Percentiles rank a stretch among this genome's conserved stretches.
These are phyloP conservation scores for Dicrostonyx torquatus DNA, from an alignment of 2,797 vertebrate genomes.

Conservation along the genomic window DNA sequence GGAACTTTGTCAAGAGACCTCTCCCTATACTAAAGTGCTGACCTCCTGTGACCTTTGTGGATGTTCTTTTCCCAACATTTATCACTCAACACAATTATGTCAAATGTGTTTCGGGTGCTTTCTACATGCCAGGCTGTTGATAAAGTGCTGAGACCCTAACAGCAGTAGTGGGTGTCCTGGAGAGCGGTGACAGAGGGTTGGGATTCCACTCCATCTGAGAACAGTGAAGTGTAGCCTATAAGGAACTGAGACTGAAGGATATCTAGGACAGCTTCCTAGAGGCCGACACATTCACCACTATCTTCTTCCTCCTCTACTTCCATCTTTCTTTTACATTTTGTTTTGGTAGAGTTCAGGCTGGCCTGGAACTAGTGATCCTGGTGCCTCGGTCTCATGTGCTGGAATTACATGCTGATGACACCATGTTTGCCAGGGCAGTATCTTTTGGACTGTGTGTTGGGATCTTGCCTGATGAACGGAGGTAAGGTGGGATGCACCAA, in stretches of 20 bases:
- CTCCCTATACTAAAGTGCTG: not conserved
- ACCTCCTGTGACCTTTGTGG: not conserved
- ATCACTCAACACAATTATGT: slow-evolving; percentile 37
- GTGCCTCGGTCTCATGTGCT: too few species aligned
- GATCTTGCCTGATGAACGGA: not conserved
- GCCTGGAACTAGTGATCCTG: not conserved
- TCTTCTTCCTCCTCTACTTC: too few species aligned
- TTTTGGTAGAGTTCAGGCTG: too few species aligned
- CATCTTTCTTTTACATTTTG: not conserved
- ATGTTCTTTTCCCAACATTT: slow-evolving; percentile 35
- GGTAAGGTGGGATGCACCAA: not conserved
- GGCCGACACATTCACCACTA: not conserved
- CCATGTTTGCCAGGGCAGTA: not conserved
- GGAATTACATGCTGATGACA: not conserved
- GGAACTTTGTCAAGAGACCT: not conserved
- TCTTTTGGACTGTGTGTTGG: not conserved
- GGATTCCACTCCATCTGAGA: not conserved
- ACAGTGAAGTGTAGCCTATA: not conserved
- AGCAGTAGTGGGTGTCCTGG: not conserved
- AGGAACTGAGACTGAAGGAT: not conserved
- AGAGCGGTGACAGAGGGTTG: not conserved
- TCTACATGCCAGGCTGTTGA: not conserved
- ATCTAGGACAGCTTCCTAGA: not conserved
- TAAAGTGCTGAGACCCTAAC: not conserved
- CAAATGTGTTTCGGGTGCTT: slow-evolving; percentile 4